phyloP scores from a whole-genome alignment of 2,113 vertebrate species.

The Pluvianellus socialis region DNA sequence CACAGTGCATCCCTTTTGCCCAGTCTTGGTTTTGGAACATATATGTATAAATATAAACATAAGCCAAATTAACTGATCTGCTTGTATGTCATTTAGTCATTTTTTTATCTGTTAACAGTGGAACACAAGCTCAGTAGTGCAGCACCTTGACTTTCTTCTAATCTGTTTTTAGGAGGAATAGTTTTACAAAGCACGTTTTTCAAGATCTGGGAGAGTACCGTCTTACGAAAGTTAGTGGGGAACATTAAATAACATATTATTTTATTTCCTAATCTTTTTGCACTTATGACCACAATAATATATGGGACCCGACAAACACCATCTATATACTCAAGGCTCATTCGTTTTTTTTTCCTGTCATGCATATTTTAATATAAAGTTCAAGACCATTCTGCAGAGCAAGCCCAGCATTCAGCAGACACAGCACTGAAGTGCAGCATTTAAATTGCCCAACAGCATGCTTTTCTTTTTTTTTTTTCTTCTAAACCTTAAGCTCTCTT shows the following conservation, averaged over 20 bases:
- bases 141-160: background rate
- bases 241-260: background rate
- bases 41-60: background rate
- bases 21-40: background rate
- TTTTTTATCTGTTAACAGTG: background rate
- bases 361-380: slow-evolving; percentile 59
- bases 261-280: background rate
- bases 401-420: slow-evolving; percentile 33
- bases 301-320: slow-evolving; percentile 9
- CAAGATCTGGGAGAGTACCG: background rate
- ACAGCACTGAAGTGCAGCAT: background rate
- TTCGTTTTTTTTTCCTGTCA: slow-evolving; percentile 7
- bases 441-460: slow-evolving; percentile 35
- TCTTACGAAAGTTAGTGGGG: background rate
- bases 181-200: background rate
- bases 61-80: background rate
- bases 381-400: slow-evolving; percentile 51
- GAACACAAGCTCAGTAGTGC: background rate
- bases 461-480: background rate
- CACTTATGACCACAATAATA: background rate
- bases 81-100: background rate
- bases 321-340: slow-evolving; percentile 24
- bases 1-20: background rate
- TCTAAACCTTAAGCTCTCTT: slow-evolving; percentile 64
- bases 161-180: background rate